phyloP scores from a whole-genome alignment of 2,888 invertebrate genomes.

The Drosophila buzzatii region DNA sequence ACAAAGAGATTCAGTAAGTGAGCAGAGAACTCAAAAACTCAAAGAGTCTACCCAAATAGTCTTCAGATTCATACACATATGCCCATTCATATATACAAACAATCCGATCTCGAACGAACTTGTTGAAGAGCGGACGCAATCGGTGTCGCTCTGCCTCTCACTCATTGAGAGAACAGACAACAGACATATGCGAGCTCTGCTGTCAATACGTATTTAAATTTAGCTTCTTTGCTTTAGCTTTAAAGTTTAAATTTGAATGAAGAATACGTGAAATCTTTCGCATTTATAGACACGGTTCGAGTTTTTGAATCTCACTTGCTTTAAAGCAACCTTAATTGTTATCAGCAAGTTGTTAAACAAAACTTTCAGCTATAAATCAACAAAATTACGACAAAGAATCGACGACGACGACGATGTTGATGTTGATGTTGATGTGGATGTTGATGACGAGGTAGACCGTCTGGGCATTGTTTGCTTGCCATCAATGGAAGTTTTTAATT shows the following conservation, averaged over 20 bases:
- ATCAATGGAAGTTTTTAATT: conserved; percentile 77
- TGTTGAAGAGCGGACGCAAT: too few relatives aligned
- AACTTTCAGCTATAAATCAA: conserved; percentile 47
- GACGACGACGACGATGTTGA: conserved; percentile 1
- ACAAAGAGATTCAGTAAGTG: too few relatives aligned
- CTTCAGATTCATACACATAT: too few relatives aligned
- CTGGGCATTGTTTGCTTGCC: conserved; percentile 71
- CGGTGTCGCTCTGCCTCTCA: too few relatives aligned
- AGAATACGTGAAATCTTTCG: background rate
- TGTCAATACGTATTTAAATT: too few relatives aligned
- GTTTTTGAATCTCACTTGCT: background rate
- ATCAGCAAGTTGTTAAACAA: conserved; percentile 39
- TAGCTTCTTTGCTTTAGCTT: background rate
- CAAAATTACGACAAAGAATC: conserved; percentile 72
- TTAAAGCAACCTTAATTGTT: conserved; percentile 44
- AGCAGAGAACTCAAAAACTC: too few relatives aligned
- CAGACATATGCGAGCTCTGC: too few relatives aligned
- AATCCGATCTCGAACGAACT: too few relatives aligned
- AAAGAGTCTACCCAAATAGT: too few relatives aligned
- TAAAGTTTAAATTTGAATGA: background rate
- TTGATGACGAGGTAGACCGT: conserved; percentile 31
- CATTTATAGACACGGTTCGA: background rate
- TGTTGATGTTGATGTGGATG: conserved; percentile 3
- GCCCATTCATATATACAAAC: too few relatives aligned
- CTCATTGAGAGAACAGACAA: too few relatives aligned